Evolutionary conservation across 2,888 invertebrate species (phyloP).

Genomic region (Bombylius discolor): DNA sequence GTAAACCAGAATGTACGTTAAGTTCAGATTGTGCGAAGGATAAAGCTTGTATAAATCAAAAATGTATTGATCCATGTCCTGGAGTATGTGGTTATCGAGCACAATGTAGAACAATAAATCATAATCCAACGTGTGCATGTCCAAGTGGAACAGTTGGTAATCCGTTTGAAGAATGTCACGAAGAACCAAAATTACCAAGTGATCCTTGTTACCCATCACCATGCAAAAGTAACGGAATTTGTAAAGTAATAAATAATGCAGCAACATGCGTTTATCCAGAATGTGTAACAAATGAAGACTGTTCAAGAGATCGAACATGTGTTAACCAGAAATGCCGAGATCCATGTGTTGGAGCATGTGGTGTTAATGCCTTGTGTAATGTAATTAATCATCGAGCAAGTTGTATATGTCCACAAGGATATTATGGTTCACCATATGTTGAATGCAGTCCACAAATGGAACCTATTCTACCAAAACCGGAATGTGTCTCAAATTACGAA

Average conservation of each 20-base stretch:
- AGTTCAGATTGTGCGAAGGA: slow-evolving; percentile 66
- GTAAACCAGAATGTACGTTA: slow-evolving; percentile 70
- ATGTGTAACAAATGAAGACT: slow-evolving; percentile 79
- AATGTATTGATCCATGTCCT: slow-evolving; percentile 67
- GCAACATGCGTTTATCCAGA: slow-evolving; percentile 74
- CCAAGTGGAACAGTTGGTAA: slow-evolving; percentile 59
- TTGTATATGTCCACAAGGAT: slow-evolving; percentile 69
- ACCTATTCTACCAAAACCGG: slow-evolving; percentile 48
- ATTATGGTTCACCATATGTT: slow-evolving; percentile 63
- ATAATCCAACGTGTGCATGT: slow-evolving; percentile 76
- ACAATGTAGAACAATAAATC: slow-evolving; percentile 65
- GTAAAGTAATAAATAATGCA: slow-evolving; percentile 53
- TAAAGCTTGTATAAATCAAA: slow-evolving; percentile 63
- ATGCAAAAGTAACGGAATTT: slow-evolving; percentile 70
- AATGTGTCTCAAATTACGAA: slow-evolving; percentile 62
- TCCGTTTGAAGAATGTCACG: slow-evolving; percentile 60
- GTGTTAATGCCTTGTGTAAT: slow-evolving; percentile 68
- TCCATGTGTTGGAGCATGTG: slow-evolving; percentile 71
- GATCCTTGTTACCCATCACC: slow-evolving; percentile 80
- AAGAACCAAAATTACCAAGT: slow-evolving; percentile 29
- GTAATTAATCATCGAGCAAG: slow-evolving; percentile 67
- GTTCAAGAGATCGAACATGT: slow-evolving; percentile 67
- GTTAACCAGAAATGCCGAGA: slow-evolving; percentile 71
- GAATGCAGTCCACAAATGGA: slow-evolving; percentile 47
- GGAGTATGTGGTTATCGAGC: slow-evolving; percentile 69